Conservation (phyloP, 2,888 invertebrate species). For the Cosmorhoe ocellata region DNA sequence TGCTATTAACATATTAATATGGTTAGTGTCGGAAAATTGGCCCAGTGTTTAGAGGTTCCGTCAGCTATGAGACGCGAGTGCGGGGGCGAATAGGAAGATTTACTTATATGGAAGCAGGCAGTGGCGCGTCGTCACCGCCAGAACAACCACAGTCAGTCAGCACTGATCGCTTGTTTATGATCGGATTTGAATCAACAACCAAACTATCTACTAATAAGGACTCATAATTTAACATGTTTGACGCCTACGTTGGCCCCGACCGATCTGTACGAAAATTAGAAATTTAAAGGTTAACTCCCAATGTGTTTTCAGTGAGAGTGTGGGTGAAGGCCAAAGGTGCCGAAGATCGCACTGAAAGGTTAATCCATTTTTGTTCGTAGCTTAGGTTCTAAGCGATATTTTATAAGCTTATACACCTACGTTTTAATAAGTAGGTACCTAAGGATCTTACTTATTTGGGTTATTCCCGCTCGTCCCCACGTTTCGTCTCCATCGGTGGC, state of each 20-base stretch:
- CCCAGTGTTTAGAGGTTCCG: conserved; percentile 54
- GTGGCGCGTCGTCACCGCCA: conserved; percentile 69
- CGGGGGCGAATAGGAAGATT: conserved; percentile 79
- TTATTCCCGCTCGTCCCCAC: too few species aligned
- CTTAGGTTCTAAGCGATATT: too few species aligned
- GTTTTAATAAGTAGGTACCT: too few species aligned
- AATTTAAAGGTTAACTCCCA: conserved; percentile 21
- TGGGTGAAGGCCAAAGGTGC: conserved; percentile 13
- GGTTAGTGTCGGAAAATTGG: conserved; percentile 56
- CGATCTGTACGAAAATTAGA: conserved; percentile 29
- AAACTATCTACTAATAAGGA: conserved; percentile 58
- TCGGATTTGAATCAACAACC: conserved; percentile 60
- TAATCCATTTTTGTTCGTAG: conserved; percentile 3
- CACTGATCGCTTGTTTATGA: conserved; percentile 46
- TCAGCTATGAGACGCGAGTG: conserved; percentile 49
- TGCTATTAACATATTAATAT: conserved; percentile 58
- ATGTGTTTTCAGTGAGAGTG: conserved; percentile 21
- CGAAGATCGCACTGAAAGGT: conserved; percentile 8
- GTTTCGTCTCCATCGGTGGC: too few species aligned
- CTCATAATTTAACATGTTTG: conserved; percentile 21
- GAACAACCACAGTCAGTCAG: conserved; percentile 50
- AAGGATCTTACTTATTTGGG: too few species aligned
- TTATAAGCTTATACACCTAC: too few species aligned
- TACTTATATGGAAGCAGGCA: conserved; percentile 66
- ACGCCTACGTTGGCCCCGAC: conserved; percentile 54